Evolutionary conservation across 2,888 invertebrate genomes (phyloP).

Genomic region (Rotaria magnacalcarata): DNA sequence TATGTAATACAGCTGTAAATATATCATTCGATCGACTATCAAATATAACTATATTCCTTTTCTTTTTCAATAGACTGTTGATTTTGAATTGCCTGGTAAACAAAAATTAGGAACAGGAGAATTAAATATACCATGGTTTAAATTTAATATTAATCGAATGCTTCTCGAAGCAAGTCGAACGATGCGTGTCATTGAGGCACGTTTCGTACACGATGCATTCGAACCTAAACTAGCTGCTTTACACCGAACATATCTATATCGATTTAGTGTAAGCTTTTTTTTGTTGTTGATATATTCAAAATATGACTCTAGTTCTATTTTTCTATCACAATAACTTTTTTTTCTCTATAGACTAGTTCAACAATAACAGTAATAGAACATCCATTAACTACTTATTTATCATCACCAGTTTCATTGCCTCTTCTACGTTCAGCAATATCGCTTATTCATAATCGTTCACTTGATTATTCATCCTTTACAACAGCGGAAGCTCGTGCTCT

Average conservation of each 20-base stretch:
- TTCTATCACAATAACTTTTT: not conserved
- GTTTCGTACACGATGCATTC: slow-evolving; percentile 30
- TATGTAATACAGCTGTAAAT: slow-evolving; percentile 26
- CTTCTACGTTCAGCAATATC: not conserved
- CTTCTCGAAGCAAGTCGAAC: not conserved
- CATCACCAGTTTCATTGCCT: not conserved
- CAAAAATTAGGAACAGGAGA: not conserved
- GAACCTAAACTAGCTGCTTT: slow-evolving; percentile 9
- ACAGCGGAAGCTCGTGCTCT: not conserved
- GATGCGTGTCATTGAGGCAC: not conserved
- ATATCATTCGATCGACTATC: no score
- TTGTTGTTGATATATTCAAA: not conserved
- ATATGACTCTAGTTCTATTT: not conserved
- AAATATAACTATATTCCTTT: not conserved
- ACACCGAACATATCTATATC: slow-evolving; percentile 17
- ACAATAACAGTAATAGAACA: not conserved
- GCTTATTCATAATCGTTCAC: not conserved
- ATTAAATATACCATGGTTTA: slow-evolving; percentile 17
- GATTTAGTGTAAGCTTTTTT: not conserved
- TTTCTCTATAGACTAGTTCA: not conserved
- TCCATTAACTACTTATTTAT: slow-evolving; percentile 19
- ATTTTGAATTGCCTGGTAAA: slow-evolving; percentile 35
- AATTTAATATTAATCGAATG: slow-evolving; percentile 18
- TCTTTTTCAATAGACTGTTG: not conserved
- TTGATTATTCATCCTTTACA: slow-evolving; percentile 36